phyloP scores from a whole-genome alignment of 2,113 vertebrate species.

The Cyprinodon variegatus region DNA sequence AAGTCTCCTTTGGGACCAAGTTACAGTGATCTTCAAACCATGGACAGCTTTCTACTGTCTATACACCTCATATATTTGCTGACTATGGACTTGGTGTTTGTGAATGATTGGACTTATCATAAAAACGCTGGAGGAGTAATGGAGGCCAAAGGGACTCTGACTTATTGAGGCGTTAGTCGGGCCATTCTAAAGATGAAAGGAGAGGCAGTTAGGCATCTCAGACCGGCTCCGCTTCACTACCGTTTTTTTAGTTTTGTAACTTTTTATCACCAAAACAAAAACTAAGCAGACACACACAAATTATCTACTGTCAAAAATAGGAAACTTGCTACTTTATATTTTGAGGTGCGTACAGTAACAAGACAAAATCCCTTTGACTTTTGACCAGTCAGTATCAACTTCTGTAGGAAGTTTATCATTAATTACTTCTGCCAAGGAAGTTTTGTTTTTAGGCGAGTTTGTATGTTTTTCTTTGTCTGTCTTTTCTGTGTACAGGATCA shows the following conservation, averaged over 20 bases:
- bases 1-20: slow-evolving; percentile 50
- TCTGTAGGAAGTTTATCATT: background rate
- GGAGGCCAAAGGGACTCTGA: slow-evolving; percentile 48
- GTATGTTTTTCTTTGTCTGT: too few species aligned
- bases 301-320: slow-evolving; percentile 2
- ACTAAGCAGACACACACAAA: slow-evolving; percentile 13
- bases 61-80: slow-evolving; percentile 53
- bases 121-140: slow-evolving; percentile 35
- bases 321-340: background rate
- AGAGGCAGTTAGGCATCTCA: slow-evolving; percentile 18
- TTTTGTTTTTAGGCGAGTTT: too few species aligned
- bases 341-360: background rate
- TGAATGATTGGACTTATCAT: slow-evolving; percentile 32
- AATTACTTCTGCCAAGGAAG: background rate
- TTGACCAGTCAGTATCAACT: background rate
- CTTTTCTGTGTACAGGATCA: too few species aligned
- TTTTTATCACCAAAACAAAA: slow-evolving; percentile 22
- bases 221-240: background rate
- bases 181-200: slow-evolving; percentile 43
- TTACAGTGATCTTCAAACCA: slow-evolving; percentile 62
- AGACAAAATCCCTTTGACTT: background rate
- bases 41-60: slow-evolving; percentile 56
- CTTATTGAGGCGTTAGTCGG: slow-evolving; percentile 58
- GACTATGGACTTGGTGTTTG: slow-evolving; percentile 19
- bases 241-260: slow-evolving; percentile 10